Evolutionary conservation across 1,140 invertebrate genomes (phyloP).

Genomic region (Zaprionus taronus): DNA sequence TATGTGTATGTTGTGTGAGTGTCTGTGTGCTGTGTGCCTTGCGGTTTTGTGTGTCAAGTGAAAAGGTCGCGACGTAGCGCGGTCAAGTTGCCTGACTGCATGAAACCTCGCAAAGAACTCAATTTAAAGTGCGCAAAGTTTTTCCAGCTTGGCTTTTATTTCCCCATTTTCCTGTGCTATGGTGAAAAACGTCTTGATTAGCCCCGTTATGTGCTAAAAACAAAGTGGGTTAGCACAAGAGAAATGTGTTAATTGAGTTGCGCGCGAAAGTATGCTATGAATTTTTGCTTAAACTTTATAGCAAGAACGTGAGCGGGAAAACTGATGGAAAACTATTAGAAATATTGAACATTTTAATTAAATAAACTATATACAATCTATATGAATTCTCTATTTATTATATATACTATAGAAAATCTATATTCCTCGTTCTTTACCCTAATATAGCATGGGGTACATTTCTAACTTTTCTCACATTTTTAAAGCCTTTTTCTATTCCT

Average conservation of each 20-base stretch:
- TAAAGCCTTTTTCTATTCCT: not conserved
- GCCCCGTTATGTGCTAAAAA: conserved; percentile 18
- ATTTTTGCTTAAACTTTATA: not conserved
- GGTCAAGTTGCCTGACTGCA: conserved; percentile 39
- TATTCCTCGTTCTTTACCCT: not conserved
- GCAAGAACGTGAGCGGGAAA: not conserved
- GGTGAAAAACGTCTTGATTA: conserved; percentile 28
- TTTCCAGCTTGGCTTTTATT: conserved; percentile 10
- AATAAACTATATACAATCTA: not conserved
- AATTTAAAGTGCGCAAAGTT: conserved; percentile 9
- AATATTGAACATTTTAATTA: not conserved
- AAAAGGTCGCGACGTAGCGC: conserved; percentile 50
- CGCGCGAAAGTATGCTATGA: not conserved
- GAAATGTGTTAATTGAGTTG: conserved; percentile 1
- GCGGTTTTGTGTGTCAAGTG: conserved; percentile 68
- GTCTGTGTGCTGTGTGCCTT: conserved; percentile 10
- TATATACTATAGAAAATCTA: not conserved
- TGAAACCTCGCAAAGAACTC: conserved; percentile 11
- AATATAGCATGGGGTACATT: not conserved
- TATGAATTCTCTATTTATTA: not conserved
- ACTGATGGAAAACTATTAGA: not conserved
- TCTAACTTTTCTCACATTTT: not conserved
- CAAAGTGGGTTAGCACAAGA: conserved; percentile 31
- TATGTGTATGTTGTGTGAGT: conserved; percentile 1
- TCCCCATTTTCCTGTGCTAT: conserved; percentile 1